phyloP scores from a whole-genome alignment of 2,797 vertebrate species.

The Psittacula echo region DNA sequence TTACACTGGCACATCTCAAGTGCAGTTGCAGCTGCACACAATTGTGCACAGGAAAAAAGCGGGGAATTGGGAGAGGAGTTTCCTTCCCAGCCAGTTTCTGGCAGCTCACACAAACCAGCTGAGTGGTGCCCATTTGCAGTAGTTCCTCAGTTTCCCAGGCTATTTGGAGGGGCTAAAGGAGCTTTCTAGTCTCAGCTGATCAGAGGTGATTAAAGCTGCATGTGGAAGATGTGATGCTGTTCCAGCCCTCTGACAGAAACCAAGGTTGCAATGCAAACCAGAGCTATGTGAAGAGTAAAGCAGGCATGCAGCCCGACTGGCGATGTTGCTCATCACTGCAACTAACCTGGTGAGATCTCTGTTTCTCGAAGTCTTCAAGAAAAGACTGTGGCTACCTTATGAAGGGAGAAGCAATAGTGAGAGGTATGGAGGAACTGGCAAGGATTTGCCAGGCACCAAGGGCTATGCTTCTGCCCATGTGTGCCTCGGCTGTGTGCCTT shows the following conservation, averaged over 20 bases:
- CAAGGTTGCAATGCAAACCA: background rate
- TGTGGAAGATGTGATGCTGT: background rate
- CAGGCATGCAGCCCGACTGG: rapidly evolving
- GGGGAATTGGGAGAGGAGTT: background rate
- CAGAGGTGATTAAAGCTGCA: background rate
- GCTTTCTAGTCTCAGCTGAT: background rate
- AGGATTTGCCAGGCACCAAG: background rate
- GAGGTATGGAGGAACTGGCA: background rate
- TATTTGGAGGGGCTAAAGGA: background rate
- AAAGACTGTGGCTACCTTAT: background rate
- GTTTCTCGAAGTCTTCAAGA: rapidly evolving
- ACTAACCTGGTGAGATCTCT: rapidly evolving
- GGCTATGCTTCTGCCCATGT: background rate
- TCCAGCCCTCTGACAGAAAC: background rate
- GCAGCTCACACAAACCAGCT: background rate
- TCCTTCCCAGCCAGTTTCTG: background rate
- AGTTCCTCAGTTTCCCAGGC: background rate
- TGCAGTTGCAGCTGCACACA: background rate
- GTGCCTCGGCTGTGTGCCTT: background rate
- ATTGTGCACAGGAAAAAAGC: rapidly evolving
- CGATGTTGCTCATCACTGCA: rapidly evolving
- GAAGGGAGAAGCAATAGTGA: background rate
- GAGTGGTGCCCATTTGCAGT: background rate
- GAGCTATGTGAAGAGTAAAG: rapidly evolving
- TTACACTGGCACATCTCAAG: background rate